Evolutionary conservation across 2,797 vertebrate species (phyloP).

Genomic region (Cynopterus sphinx): DNA sequence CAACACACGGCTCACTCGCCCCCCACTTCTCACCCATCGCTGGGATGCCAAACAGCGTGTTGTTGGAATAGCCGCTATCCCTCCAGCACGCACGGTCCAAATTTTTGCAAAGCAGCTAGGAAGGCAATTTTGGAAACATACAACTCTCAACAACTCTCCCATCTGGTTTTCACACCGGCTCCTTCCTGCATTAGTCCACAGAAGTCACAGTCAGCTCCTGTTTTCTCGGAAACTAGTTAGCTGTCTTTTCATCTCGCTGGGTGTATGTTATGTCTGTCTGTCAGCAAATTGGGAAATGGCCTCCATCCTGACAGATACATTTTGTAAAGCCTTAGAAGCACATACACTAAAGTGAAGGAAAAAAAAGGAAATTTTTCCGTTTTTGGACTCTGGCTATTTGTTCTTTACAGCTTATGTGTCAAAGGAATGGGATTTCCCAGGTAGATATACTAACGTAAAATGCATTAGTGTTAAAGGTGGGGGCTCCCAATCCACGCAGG

Average conservation of each 20-base stretch:
- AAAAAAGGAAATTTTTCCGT: constrained; percentile 60
- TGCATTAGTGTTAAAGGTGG: constrained; percentile 81
- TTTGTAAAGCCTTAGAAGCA: constrained; percentile 78
- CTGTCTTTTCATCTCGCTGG: constrained; percentile 79
- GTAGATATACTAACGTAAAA: constrained; percentile 82
- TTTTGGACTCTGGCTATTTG: constrained; percentile 77
- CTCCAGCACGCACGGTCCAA: constrained; percentile 11
- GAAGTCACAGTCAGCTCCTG: constrained; percentile 75
- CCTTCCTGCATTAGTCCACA: constrained; percentile 70
- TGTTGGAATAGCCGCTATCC: constrained; percentile 44
- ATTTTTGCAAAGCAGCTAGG: constrained; percentile 64
- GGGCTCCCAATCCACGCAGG: constrained; percentile 83
- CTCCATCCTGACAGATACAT: constrained; percentile 76
- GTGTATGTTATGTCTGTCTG: constrained; percentile 81
- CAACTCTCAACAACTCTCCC: constrained; percentile 69
- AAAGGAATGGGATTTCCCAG: constrained; percentile 79
- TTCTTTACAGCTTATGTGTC: constrained; percentile 75
- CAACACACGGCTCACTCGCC: neutral
- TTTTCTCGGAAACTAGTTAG: constrained; percentile 77
- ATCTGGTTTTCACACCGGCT: constrained; percentile 77
- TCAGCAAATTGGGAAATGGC: constrained; percentile 81
- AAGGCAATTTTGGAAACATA: constrained; percentile 67
- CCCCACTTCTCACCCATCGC: neutral
- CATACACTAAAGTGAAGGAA: constrained; percentile 68
- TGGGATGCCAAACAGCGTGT: constrained; percentile 31